Conservation (phyloP, 2,888 invertebrate species). For the Epistrophella euchroma region DNA sequence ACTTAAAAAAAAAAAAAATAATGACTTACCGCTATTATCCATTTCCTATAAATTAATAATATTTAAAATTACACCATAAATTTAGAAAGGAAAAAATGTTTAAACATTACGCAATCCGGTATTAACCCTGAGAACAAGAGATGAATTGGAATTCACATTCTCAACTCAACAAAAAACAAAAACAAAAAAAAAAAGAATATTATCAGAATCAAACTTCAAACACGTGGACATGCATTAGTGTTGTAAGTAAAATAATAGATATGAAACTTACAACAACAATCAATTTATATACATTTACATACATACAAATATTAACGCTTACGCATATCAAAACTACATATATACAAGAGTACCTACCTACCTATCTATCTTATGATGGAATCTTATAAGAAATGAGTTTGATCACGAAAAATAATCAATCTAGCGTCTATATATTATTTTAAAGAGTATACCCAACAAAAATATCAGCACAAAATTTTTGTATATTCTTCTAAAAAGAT, state of each 20-base stretch:
- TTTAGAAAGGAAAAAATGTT: conserved; percentile 11
- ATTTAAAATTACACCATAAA: neutral
- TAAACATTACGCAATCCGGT: conserved; percentile 25
- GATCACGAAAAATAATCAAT: conserved; percentile 66
- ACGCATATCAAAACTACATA: neutral
- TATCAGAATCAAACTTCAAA: conserved; percentile 34
- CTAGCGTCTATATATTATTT: conserved; percentile 16
- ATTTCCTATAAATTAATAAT: neutral
- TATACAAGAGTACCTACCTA: neutral
- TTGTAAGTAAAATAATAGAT: conserved; percentile 42
- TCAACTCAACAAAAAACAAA: conserved; percentile 30
- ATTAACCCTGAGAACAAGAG: conserved; percentile 67
- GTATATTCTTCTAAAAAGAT: neutral
- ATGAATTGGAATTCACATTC: conserved; percentile 60
- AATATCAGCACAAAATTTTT: conserved; percentile 41
- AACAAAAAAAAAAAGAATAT: conserved; percentile 36
- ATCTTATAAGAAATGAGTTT: conserved; percentile 40
- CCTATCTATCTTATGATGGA: conserved; percentile 20
- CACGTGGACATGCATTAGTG: conserved; percentile 40
- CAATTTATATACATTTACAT: neutral
- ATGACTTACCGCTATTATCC: neutral
- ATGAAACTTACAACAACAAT: conserved; percentile 38
- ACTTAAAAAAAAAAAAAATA: neutral
- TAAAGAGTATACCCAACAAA: conserved; percentile 39
- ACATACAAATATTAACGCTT: neutral